Conservation (phyloP, 1,140 invertebrate species). For the Magallana ariakensis region DNA sequence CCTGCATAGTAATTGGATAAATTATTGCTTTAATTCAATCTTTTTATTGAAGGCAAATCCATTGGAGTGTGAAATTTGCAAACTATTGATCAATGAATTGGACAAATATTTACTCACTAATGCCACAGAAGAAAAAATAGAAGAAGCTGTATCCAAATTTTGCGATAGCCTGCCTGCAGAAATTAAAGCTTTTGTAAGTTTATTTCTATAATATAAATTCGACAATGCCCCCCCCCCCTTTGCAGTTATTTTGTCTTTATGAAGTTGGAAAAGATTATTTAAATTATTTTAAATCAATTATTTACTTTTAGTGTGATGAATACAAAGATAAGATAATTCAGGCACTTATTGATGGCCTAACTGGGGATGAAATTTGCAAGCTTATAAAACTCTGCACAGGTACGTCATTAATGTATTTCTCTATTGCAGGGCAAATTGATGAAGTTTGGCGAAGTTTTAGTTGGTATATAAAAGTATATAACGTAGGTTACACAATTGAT, state of each 20-base stretch:
- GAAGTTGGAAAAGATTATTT: too few species aligned
- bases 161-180: conserved; percentile 37
- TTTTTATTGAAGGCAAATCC: conserved; percentile 35
- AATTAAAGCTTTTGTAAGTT: conserved; percentile 38
- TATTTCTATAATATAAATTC: neutral
- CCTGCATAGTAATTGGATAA: too few species aligned
- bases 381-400: conserved; percentile 17
- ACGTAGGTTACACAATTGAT: too few species aligned
- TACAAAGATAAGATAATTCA: conserved; percentile 30
- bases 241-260: too few species aligned
- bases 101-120: conserved; percentile 39
- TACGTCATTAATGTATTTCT: neutral
- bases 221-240: too few species aligned
- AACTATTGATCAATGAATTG: conserved; percentile 33
- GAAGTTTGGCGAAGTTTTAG: too few species aligned
- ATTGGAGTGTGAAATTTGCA: conserved; percentile 39
- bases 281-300: neutral
- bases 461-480: too few species aligned
- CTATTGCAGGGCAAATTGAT: neutral
- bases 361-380: conserved; percentile 41
- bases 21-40: neutral
- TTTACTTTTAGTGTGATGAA: conserved; percentile 13
- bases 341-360: conserved; percentile 9
- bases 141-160: conserved; percentile 31
- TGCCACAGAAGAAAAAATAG: conserved; percentile 25